phyloP scores from a whole-genome alignment of 2,888 invertebrate species.

The Aspidapion aeneum region DNA sequence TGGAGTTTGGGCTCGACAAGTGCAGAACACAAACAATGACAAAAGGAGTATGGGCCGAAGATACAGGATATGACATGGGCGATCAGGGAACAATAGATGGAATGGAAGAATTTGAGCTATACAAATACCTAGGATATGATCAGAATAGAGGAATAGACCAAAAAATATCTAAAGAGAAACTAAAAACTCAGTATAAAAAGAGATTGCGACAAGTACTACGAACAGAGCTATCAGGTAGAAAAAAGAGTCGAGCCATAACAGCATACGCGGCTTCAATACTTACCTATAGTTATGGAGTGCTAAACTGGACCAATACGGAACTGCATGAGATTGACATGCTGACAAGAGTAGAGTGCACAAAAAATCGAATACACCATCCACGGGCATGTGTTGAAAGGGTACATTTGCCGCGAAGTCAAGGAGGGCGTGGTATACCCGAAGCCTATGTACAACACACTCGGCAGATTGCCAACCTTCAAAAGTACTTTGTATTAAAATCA shows the following conservation, averaged over 20 bases:
- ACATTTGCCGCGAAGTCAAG: background rate
- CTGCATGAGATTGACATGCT: background rate
- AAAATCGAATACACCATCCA: background rate
- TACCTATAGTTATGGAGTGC: background rate
- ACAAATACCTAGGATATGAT: background rate
- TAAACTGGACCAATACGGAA: background rate
- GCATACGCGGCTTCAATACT: background rate
- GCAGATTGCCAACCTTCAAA: background rate
- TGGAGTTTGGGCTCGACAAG: no score
- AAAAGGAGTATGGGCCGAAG: background rate
- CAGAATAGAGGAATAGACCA: slow-evolving; percentile 1
- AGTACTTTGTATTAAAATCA: background rate
- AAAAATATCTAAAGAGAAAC: background rate
- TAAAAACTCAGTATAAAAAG: background rate
- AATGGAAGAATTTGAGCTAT: background rate
- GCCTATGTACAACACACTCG: background rate
- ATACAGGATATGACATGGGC: background rate
- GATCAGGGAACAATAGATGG: no score
- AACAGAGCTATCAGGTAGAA: background rate
- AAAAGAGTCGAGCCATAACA: background rate
- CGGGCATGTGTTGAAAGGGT: background rate
- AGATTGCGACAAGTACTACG: background rate
- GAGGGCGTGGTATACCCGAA: background rate
- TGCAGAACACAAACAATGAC: background rate
- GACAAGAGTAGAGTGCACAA: background rate